Conservation (phyloP, 2,797 vertebrate genomes). For the Rousettus madagascariensis region DNA sequence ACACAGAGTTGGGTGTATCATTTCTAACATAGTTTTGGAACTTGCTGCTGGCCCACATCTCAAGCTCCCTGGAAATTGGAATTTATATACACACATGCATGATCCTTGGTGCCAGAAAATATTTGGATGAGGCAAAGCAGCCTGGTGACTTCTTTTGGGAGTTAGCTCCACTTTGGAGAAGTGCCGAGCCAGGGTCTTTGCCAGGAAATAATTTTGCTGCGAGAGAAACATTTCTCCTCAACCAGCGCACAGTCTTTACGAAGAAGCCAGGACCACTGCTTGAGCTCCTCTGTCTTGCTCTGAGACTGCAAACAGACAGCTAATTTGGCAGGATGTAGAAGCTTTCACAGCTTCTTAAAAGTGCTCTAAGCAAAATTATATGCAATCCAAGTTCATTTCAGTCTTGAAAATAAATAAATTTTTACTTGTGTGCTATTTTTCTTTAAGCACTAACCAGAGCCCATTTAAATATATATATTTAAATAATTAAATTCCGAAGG, state of each 20-base stretch:
- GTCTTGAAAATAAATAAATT: conserved; percentile 65
- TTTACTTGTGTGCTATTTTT: conserved; percentile 29
- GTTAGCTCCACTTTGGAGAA: conserved; percentile 59
- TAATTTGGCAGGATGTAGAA: conserved; percentile 65
- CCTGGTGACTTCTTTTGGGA: conserved; percentile 62
- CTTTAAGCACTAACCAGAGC: conserved; percentile 4
- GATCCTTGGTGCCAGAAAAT: conserved; percentile 57
- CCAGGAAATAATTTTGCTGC: conserved; percentile 63
- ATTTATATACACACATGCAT: conserved; percentile 48
- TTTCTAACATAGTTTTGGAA: conserved; percentile 57
- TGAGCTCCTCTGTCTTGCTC: neutral
- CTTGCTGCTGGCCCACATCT: conserved; percentile 8
- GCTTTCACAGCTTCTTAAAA: conserved; percentile 66
- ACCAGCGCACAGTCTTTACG: neutral
- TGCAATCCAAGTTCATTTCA: conserved; percentile 66
- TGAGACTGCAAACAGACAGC: conserved; percentile 61
- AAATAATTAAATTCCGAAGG: conserved; percentile 52
- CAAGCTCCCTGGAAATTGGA: conserved; percentile 42
- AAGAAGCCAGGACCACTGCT: conserved; percentile 30
- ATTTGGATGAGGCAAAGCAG: conserved; percentile 58
- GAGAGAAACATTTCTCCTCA: conserved; percentile 52
- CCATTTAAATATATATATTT: conserved; percentile 24
- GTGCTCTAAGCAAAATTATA: conserved; percentile 63
- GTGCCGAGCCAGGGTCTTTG: conserved; percentile 55
- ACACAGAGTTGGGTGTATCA: neutral